phyloP scores from a whole-genome alignment of 2,888 invertebrate genomes.

The Sarcophaga carnaria region DNA sequence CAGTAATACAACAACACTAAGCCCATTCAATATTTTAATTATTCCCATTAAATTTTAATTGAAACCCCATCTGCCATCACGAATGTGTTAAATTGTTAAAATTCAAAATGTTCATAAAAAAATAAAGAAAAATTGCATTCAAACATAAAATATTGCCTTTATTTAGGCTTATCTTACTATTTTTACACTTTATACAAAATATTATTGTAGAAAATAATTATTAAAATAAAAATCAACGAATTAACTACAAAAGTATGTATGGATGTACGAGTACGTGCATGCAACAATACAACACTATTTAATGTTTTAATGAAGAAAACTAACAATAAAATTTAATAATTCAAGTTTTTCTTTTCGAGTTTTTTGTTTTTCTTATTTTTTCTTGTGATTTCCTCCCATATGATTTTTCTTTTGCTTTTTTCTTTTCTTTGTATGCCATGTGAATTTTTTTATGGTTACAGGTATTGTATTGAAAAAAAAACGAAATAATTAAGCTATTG shows the following conservation, averaged over 20 bases:
- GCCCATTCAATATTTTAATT: too few relatives aligned
- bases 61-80: background rate
- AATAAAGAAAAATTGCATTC: background rate
- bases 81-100: slow-evolving; percentile 37
- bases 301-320: slow-evolving; percentile 31
- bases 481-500: slow-evolving; percentile 27
- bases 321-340: slow-evolving; percentile 35
- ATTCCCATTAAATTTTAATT: too few relatives aligned
- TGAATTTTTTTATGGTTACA: slow-evolving; percentile 28
- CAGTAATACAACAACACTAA: too few relatives aligned
- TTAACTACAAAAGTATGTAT: slow-evolving; percentile 19
- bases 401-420: slow-evolving; percentile 3
- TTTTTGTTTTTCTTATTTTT: slow-evolving; percentile 11
- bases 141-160: slow-evolving; percentile 24
- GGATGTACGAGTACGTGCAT: background rate
- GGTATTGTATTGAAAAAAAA: slow-evolving; percentile 24
- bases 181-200: slow-evolving; percentile 11
- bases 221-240: slow-evolving; percentile 17
- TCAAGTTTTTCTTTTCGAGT: slow-evolving; percentile 18
- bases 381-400: slow-evolving; percentile 6
- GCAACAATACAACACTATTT: slow-evolving; percentile 28
- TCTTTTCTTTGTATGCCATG: slow-evolving; percentile 39
- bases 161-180: slow-evolving; percentile 49
- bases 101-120: slow-evolving; percentile 2
- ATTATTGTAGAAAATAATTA: background rate